These are phyloP conservation scores for Aphis gossypii DNA, from an alignment of 1,140 invertebrate species.

Conservation along the genomic window DNA sequence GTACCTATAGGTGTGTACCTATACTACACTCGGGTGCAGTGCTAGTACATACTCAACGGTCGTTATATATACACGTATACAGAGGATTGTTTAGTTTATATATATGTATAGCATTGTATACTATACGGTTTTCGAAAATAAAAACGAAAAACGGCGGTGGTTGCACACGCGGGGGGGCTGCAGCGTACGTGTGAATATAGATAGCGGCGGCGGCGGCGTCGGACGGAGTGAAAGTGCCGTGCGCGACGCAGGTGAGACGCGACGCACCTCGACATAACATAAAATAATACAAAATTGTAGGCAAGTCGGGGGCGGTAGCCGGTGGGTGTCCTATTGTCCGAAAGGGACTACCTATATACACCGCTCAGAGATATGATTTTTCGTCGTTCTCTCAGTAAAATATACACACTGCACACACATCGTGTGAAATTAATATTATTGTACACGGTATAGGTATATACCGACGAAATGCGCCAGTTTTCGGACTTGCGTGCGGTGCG, in stretches of 20 bases:
- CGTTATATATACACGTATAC: background rate
- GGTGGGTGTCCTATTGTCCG: constrained; percentile 6
- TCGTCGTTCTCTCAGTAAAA: background rate
- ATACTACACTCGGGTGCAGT: background rate
- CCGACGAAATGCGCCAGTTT: background rate
- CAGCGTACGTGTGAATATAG: constrained; percentile 1
- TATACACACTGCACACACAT: too few species aligned
- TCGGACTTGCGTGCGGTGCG: constrained; percentile 6
- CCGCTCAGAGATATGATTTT: background rate
- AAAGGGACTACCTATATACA: constrained; percentile 4
- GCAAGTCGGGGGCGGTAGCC: background rate
- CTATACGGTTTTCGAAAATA: background rate
- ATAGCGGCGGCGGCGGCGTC: background rate
- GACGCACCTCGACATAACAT: background rate
- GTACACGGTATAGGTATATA: background rate
- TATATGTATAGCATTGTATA: background rate
- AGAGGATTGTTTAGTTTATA: background rate
- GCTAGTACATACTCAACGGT: background rate
- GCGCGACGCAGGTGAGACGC: background rate
- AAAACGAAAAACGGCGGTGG: background rate
- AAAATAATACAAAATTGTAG: background rate
- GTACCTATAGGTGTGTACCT: background rate
- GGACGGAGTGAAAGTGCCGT: background rate
- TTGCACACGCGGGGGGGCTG: background rate
- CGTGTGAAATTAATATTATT: background rate